phyloP scores from a whole-genome alignment of 2,113 vertebrate genomes.

The Thomomys bottae region DNA sequence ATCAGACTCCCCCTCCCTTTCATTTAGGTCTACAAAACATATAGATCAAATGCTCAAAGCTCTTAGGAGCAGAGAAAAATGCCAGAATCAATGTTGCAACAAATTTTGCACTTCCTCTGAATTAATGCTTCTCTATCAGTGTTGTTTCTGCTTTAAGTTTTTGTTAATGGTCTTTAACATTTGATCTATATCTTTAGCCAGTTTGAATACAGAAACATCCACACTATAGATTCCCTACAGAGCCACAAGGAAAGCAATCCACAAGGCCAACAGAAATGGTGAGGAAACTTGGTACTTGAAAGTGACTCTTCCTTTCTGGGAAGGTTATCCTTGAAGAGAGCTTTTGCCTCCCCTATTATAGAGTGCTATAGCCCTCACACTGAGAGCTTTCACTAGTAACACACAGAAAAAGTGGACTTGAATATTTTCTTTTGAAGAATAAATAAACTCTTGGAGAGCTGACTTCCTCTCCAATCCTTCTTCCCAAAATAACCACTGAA shows the following conservation, averaged over 20 bases:
- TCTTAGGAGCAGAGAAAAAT: constrained; percentile 79
- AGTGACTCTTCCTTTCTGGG: neutral
- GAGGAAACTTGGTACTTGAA: neutral
- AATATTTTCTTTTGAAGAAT: neutral
- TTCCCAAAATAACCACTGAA: neutral
- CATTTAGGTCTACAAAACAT: constrained; percentile 68
- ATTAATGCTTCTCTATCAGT: constrained; percentile 73
- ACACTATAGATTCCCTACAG: neutral
- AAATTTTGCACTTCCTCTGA: constrained; percentile 63
- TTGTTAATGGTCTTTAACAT: constrained; percentile 77
- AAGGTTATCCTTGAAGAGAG: constrained; percentile 44
- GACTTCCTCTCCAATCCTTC: neutral
- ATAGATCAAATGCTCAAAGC: constrained; percentile 79
- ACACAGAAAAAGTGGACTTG: neutral
- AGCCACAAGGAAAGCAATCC: constrained; percentile 52
- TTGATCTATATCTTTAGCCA: constrained; percentile 79
- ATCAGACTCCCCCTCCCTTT: constrained; percentile 70
- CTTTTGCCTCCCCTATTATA: neutral
- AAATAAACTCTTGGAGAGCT: neutral
- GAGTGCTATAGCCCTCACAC: neutral
- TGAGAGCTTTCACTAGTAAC: neutral
- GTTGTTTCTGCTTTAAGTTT: constrained; percentile 75
- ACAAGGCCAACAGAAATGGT: neutral
- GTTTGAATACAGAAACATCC: constrained; percentile 73
- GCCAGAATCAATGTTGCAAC: constrained; percentile 76